These are phyloP conservation scores for Stenchaetothrips biformis DNA, from an alignment of 2,888 invertebrate genomes.

Conservation along the genomic window DNA sequence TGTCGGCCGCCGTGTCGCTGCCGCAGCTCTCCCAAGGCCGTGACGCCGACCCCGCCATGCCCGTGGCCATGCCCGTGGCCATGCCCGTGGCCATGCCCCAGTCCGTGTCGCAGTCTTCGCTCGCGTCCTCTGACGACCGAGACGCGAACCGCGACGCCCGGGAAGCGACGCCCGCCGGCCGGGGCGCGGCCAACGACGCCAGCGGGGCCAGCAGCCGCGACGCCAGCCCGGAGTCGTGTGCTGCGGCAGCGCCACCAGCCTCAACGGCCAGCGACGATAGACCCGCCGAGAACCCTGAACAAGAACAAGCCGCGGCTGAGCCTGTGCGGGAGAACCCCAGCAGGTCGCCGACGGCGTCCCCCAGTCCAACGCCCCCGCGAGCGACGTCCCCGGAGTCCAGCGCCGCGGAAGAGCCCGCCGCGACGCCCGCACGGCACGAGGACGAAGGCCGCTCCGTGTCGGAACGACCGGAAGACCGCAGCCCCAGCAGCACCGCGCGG, in stretches of 20 bases:
- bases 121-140: neutral
- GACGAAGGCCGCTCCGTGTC: too few relatives aligned
- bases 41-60: neutral
- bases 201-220: neutral
- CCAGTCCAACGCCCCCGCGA: neutral
- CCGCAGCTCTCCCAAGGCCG: neutral
- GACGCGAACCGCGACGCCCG: neutral
- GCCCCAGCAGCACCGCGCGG: too few relatives aligned
- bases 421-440: neutral
- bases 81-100: neutral
- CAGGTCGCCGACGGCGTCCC: neutral
- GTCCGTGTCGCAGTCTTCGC: neutral
- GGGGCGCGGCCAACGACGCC: neutral
- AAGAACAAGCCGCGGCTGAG: neutral
- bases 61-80: neutral
- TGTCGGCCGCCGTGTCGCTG: conserved; percentile 13
- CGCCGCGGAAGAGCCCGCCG: too few relatives aligned
- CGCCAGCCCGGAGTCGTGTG: neutral
- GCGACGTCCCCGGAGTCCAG: neutral
- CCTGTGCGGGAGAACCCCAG: neutral
- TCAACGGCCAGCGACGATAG: neutral
- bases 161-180: neutral
- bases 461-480: too few relatives aligned
- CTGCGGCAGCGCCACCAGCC: neutral
- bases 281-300: neutral